Conservation (phyloP, 1,140 invertebrate genomes). For the Frieseomelitta varia region DNA sequence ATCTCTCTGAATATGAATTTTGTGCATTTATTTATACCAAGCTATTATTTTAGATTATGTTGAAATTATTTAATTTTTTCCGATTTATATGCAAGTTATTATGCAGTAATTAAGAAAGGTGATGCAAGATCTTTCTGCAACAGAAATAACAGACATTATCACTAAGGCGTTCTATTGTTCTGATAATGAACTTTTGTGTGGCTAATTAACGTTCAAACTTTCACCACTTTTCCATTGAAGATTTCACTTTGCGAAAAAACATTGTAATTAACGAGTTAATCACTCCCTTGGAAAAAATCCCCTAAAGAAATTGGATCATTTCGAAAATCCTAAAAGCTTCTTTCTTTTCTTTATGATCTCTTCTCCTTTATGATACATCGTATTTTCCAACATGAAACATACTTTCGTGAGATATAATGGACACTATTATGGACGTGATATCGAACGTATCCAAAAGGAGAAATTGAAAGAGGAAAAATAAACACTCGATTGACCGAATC, state of each 20-base stretch:
- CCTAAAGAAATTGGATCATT: not conserved
- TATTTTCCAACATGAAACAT: not conserved
- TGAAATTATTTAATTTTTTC: too few relatives aligned
- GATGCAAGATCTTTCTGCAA: not conserved
- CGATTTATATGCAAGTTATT: too few relatives aligned
- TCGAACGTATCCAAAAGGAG: not conserved
- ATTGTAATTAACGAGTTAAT: slow-evolving; percentile 8
- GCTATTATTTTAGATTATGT: too few relatives aligned
- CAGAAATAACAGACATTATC: not conserved
- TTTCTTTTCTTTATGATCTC: not conserved
- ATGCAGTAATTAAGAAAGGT: too few relatives aligned
- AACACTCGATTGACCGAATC: slow-evolving; percentile 10
- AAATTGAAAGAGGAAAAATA: not conserved
- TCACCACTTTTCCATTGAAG: not conserved
- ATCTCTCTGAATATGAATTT: too few relatives aligned
- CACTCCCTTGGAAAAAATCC: not conserved
- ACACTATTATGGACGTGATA: not conserved
- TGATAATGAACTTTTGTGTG: not conserved
- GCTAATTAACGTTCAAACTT: not conserved
- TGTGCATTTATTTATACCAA: not conserved
- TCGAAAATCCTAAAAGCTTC: slow-evolving; percentile 12
- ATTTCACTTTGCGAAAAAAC: not conserved
- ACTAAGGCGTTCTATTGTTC: not conserved
- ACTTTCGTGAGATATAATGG: slow-evolving; percentile 7
- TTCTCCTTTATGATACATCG: not conserved